Evolutionary conservation across 2,113 vertebrate genomes (phyloP), one percentile per base, ranked within the genome.

Genomic region (Capricornis sumatraensis): DNA sequence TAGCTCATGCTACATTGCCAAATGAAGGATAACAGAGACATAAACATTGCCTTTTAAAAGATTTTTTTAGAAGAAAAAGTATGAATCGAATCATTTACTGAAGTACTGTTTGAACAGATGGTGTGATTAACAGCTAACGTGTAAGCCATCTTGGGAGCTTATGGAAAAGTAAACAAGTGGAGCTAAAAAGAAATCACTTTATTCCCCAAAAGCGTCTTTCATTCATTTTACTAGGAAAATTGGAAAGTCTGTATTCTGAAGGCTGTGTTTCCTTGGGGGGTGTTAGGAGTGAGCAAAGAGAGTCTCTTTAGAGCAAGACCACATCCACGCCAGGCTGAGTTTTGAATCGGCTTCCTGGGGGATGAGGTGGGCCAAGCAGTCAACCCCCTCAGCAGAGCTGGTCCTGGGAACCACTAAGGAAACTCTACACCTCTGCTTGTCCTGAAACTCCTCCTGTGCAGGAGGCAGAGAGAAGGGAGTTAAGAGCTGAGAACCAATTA

Each of bases 61-160:
- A 98, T 98, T 98, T 96, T 98, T 98, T 98, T 98, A 98, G 98
- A 97, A 97, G 96, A 98, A 98, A 98, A 98, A 98, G 95, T 98
- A 99, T 98, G 98, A 99, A 98, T 99, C 81, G 93, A 99, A 98
- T 98, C 97, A 97, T 98, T 99, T 98, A 98, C 90, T 95, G 95
- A 98, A 98, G 98, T 98, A 95, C 96, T 98, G 97, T 98, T 98
- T 71, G 97, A 99, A 98, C 99, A 99, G 99, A 99, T 99, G 99
- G 99, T 98, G 98, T 98, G 98, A 99, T 99, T 99, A 99, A 98
- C 99, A 99, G 98, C 99, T 99, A 99, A 98, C 98, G 98, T 98
- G 98, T 97, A 99, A 99, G 98, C 98, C 98, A 98, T 99, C 98
- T 98, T 98, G 98, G 98, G 98, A 99, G 98, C 98, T 99, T 98